Evolutionary conservation across 1,140 invertebrate genomes (phyloP).

Genomic region (Octopus bimaculoides): DNA sequence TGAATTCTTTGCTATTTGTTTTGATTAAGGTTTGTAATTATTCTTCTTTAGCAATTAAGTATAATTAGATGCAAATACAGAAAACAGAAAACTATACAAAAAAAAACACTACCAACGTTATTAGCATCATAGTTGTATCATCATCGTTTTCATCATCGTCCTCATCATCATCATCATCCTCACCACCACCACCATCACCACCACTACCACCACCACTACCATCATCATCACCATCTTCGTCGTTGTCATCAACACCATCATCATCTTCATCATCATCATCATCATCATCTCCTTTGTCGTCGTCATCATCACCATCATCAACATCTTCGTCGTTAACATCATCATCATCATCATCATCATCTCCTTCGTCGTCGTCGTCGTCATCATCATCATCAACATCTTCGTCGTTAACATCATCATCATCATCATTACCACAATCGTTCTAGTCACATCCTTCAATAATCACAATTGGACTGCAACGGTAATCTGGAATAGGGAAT

Average conservation of each 20-base stretch:
- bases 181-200: neutral
- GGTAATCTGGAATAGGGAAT: too few species aligned
- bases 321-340: neutral
- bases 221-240: slow-evolving; percentile 12
- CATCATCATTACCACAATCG: too few species aligned
- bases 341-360: slow-evolving; percentile 9
- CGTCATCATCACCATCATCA: neutral
- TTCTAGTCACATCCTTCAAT: too few species aligned
- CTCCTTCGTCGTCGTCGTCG: neutral
- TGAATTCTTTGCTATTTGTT: too few species aligned
- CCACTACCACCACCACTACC: neutral
- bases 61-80: neutral
- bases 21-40: neutral
- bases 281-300: neutral
- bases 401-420: too few species aligned
- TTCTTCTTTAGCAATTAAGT: neutral
- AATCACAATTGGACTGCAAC: too few species aligned
- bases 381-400: neutral
- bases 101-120: neutral
- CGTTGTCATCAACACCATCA: neutral
- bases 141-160: neutral
- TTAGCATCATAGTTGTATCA: neutral
- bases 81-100: neutral
- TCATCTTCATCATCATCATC: neutral
- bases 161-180: neutral